These are phyloP conservation scores for Castor canadensis DNA, from an alignment of 2,113 vertebrate species.

Conservation along the genomic window DNA sequence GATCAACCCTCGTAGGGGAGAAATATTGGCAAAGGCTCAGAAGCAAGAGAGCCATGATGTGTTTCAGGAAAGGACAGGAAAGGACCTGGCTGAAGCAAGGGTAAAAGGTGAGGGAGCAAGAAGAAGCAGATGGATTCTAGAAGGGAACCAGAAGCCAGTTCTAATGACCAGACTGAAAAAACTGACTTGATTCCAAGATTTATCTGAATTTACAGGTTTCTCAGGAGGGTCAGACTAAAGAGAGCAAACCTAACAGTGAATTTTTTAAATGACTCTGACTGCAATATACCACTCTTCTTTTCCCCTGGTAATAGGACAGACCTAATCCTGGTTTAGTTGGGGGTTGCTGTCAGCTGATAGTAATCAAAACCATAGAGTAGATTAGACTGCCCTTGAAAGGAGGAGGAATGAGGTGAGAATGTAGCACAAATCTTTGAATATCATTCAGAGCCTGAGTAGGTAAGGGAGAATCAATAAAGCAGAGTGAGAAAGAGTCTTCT, in stretches of 20 bases:
- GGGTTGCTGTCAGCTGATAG: background rate
- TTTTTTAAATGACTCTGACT: background rate
- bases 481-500: background rate
- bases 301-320: background rate
- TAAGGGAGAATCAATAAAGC: background rate
- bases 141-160: background rate
- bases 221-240: background rate
- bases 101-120: background rate
- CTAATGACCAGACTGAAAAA: background rate
- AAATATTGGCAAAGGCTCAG: too few relatives aligned
- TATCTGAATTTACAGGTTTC: background rate
- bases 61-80: background rate
- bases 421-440: background rate
- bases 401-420: background rate
- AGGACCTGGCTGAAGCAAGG: background rate
- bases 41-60: background rate
- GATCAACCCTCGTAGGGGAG: background rate
- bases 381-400: background rate
- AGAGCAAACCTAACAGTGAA: background rate
- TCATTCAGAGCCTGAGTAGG: background rate
- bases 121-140: background rate
- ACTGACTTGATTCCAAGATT: background rate
- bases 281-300: accelerated
- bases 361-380: background rate
- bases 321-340: background rate